phyloP scores from a whole-genome alignment of 2,797 vertebrate species.

The Australoheros facetus region DNA sequence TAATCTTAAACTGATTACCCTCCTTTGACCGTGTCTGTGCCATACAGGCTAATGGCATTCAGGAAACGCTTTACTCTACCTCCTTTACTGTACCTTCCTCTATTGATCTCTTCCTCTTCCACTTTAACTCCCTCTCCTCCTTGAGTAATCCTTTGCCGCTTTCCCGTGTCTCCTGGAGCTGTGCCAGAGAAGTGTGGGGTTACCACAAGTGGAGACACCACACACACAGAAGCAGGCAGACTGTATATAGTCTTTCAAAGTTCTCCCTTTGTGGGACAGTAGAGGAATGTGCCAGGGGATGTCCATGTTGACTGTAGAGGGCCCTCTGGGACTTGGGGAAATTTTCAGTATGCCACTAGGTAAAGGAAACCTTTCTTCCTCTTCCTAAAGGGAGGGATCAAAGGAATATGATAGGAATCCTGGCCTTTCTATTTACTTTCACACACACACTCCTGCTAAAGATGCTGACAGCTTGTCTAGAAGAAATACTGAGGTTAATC shows the following conservation, averaged over 20 bases:
- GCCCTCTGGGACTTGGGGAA: slow-evolving; percentile 39
- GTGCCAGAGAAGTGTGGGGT: slow-evolving; percentile 70
- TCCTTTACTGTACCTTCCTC: slow-evolving; percentile 50
- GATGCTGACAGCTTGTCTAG: slow-evolving; percentile 15
- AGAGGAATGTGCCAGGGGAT: slow-evolving; percentile 47
- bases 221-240: slow-evolving; percentile 17
- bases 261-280: slow-evolving; percentile 38
- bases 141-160: slow-evolving; percentile 67
- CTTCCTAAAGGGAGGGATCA: slow-evolving; percentile 19
- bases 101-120: slow-evolving; percentile 65
- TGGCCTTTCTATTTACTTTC: slow-evolving; percentile 31
- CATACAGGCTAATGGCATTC: slow-evolving; percentile 40
- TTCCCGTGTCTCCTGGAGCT: slow-evolving; percentile 72
- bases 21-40: slow-evolving; percentile 23
- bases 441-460: slow-evolving; percentile 45
- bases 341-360: slow-evolving; percentile 28
- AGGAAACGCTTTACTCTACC: slow-evolving; percentile 49
- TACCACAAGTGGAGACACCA: slow-evolving; percentile 52
- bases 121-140: slow-evolving; percentile 69
- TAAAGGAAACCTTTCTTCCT: slow-evolving; percentile 38
- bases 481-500: slow-evolving; percentile 19
- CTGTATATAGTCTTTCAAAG: slow-evolving; percentile 39
- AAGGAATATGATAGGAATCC: slow-evolving; percentile 38
- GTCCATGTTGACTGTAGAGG: slow-evolving; percentile 33
- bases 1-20: slow-evolving; percentile 39